Conservation (phyloP, 2,888 invertebrate genomes). For the Dione juno region DNA sequence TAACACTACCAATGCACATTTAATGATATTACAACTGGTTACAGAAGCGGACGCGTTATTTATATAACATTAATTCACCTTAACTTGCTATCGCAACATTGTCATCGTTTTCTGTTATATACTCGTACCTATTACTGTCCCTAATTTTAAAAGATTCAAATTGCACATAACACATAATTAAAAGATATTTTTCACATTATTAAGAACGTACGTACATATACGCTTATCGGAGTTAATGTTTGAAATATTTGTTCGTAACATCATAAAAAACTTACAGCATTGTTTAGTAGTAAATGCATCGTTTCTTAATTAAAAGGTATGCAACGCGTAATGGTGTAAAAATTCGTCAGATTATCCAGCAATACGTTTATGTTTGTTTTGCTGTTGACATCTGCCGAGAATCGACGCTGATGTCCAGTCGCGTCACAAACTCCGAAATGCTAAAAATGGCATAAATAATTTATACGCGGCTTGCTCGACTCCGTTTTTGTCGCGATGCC, state of each 20-base stretch:
- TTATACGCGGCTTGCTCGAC: constrained; percentile 76
- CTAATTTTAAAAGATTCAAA: background rate
- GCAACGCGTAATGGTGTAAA: constrained; percentile 41
- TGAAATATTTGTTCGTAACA: constrained; percentile 12
- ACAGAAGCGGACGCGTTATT: constrained; percentile 31
- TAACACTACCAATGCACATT: constrained; percentile 20
- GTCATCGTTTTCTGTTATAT: constrained; percentile 24
- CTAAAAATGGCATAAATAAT: constrained; percentile 84
- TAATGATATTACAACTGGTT: constrained; percentile 21
- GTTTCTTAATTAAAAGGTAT: constrained; percentile 41
- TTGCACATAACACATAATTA: background rate
- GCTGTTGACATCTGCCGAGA: constrained; percentile 49
- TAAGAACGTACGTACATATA: background rate
- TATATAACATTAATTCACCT: constrained; percentile 27
- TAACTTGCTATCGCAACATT: constrained; percentile 21
- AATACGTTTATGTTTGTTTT: constrained; percentile 34
- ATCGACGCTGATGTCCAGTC: constrained; percentile 58
- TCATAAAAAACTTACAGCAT: constrained; percentile 32
- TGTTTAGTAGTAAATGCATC: constrained; percentile 33
- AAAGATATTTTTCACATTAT: background rate
- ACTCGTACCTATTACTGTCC: background rate
- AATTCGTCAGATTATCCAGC: constrained; percentile 42
- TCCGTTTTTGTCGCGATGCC: constrained; percentile 76
- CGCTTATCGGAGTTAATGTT: constrained; percentile 8
- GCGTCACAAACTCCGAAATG: constrained; percentile 76